A percentile compares a stretch with the other conserved stretches of the same genome.
phyloP scores from a whole-genome alignment of 2,888 invertebrate species.

The Gryllus longicercus region DNA sequence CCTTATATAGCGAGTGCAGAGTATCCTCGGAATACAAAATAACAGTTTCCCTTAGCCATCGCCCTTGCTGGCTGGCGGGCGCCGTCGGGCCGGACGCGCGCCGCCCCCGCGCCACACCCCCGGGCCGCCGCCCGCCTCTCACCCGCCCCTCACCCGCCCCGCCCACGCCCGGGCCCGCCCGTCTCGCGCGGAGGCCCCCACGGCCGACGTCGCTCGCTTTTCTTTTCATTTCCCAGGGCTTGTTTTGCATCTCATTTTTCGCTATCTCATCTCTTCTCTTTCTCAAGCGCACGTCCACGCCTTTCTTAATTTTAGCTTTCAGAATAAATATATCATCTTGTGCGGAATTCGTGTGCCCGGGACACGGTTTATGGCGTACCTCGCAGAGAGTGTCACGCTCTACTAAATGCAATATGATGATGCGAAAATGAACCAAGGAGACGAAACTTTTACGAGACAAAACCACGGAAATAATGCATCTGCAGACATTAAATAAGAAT shows the following conservation, averaged over 20 bases:
- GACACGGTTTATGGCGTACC: constrained; percentile 8
- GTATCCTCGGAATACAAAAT: constrained; percentile 34
- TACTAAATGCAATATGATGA: not conserved
- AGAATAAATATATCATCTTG: constrained; percentile 8
- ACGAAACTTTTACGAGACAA: not conserved
- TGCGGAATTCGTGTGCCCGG: not conserved
- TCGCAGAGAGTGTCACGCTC: constrained; percentile 1
- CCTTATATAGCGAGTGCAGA: constrained; percentile 26
- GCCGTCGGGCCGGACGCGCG: not conserved
- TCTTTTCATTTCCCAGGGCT: constrained; percentile 11
- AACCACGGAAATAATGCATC: not conserved
- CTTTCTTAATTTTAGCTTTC: constrained; percentile 17
- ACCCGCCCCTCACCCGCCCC: not conserved
- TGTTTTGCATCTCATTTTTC: constrained; percentile 17
- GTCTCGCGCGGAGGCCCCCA: not conserved
- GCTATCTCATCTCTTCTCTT: constrained; percentile 17
- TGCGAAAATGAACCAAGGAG: not conserved
- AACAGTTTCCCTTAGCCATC: constrained; percentile 26
- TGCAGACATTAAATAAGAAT: no score
- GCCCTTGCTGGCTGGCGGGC: constrained; percentile 21
- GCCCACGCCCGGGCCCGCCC: not conserved
- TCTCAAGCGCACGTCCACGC: constrained; percentile 17
- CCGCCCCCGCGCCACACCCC: not conserved
- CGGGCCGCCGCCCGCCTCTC: not conserved
- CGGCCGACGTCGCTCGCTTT: constrained; percentile 11